Percentiles rank a stretch among this genome's conserved stretches.
Conservation (phyloP, 2,113 vertebrate species). For the Mionectes macconnelli region DNA sequence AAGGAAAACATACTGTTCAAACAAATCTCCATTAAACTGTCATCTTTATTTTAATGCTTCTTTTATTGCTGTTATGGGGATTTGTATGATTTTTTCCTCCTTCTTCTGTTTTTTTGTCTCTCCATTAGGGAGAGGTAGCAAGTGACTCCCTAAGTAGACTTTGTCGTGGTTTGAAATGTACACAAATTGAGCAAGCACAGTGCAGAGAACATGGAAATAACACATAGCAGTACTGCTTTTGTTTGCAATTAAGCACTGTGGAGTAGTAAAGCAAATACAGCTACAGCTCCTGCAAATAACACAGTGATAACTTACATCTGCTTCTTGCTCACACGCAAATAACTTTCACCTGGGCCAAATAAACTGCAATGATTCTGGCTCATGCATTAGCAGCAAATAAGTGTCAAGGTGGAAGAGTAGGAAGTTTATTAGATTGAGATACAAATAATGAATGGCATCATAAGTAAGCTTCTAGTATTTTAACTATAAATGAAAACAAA, state of each 20-base stretch:
- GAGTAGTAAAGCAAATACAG: neutral
- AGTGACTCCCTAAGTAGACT: neutral
- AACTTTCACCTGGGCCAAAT: neutral
- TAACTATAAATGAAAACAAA: neutral
- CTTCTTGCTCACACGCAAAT: neutral
- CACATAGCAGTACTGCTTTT: neutral
- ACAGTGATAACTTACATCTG: neutral
- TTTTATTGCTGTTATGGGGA: neutral
- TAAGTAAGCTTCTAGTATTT: neutral
- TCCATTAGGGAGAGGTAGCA: neutral
- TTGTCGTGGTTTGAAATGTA: neutral
- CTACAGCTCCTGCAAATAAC: neutral
- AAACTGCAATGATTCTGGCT: neutral
- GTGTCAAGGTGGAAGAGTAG: neutral
- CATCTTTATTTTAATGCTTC: constrained; percentile 19
- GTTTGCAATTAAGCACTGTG: neutral
- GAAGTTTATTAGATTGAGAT: neutral
- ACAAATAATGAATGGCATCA: neutral
- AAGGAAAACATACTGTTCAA: constrained; percentile 30
- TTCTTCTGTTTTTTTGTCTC: neutral
- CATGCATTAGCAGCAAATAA: neutral
- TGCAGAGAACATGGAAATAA: neutral
- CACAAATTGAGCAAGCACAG: neutral
- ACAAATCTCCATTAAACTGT: constrained; percentile 29
- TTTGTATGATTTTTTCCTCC: neutral